These are phyloP conservation scores for Microtus richardsoni DNA, from an alignment of 2,113 vertebrate genomes.

Conservation along the genomic window DNA sequence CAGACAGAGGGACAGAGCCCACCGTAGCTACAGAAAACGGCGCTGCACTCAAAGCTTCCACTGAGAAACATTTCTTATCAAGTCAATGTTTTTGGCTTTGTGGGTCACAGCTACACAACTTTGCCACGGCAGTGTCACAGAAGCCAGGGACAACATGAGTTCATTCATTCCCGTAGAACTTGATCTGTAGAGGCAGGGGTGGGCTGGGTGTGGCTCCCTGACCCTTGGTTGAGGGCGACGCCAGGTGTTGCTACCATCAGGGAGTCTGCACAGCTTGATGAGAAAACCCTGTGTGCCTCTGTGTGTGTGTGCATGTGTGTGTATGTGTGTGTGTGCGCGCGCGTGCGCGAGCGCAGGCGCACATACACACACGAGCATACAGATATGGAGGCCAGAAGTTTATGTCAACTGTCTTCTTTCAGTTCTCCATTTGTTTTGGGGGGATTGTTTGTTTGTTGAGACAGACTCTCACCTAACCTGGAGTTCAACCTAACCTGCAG, in stretches of 20 bases:
- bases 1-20: neutral
- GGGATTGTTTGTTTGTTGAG: neutral
- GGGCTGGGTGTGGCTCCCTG: neutral
- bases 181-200: neutral
- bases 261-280: neutral
- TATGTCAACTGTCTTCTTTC: neutral
- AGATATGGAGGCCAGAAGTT: neutral
- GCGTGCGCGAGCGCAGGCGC: fast-evolving
- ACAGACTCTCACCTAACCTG: neutral
- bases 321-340: neutral
- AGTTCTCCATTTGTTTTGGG: neutral
- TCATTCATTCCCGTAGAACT: neutral
- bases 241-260: neutral
- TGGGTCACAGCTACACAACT: neutral
- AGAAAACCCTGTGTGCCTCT: neutral
- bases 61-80: neutral
- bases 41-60: fast-evolving
- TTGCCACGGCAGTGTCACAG: neutral
- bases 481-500: neutral
- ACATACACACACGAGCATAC: too few species aligned
- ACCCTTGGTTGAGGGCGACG: neutral
- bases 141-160: neutral
- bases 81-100: neutral
- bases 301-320: neutral
- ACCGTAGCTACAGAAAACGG: neutral